These are phyloP conservation scores for Falcunculus frontatus DNA, from an alignment of 2,113 vertebrate species.

Conservation along the genomic window DNA sequence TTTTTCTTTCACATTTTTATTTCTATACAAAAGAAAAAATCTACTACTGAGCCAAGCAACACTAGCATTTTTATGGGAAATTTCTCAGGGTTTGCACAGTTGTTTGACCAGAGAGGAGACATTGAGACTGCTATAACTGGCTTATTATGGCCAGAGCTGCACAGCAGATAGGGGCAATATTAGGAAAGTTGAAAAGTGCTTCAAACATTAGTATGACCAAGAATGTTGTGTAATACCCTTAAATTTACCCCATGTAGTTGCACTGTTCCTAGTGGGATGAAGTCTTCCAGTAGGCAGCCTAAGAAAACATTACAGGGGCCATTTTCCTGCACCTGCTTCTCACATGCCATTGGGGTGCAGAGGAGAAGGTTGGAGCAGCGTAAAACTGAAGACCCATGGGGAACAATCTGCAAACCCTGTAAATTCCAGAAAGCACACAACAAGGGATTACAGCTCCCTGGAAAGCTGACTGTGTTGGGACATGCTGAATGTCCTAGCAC, in stretches of 20 bases:
- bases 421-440: background rate
- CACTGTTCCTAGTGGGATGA: background rate
- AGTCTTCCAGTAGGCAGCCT: background rate
- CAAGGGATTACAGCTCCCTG: background rate
- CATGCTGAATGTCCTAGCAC: background rate
- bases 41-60: background rate
- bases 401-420: background rate
- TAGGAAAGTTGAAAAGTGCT: background rate
- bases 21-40: background rate
- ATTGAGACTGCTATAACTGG: background rate
- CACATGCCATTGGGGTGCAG: fast-evolving
- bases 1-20: background rate
- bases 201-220: background rate
- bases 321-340: background rate
- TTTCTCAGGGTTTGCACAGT: background rate
- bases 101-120: background rate
- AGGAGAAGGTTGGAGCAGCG: background rate
- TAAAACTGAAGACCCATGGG: background rate
- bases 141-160: background rate
- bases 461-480: background rate
- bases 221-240: background rate
- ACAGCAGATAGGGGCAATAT: background rate
- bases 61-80: background rate
- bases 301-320: background rate
- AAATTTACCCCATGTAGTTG: background rate